phyloP scores from a whole-genome alignment of 2,888 invertebrate species.

The Alcis repandata region DNA sequence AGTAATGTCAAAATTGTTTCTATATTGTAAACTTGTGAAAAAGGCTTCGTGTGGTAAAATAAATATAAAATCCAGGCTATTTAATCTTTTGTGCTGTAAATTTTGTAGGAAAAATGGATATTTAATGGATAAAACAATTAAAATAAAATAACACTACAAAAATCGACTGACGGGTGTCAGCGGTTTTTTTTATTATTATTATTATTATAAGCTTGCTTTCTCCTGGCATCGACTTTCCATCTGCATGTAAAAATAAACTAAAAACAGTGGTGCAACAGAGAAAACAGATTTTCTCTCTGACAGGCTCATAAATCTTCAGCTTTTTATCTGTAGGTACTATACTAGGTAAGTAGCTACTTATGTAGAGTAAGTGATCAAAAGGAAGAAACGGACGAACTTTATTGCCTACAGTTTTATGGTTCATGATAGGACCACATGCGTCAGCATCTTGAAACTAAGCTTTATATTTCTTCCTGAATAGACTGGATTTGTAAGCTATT shows the following conservation, averaged over 20 bases:
- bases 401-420: constrained; percentile 51
- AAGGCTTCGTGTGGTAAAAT: too few relatives aligned
- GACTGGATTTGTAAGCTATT: too few relatives aligned
- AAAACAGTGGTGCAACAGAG: neutral
- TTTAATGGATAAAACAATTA: too few relatives aligned
- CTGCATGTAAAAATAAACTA: constrained; percentile 6
- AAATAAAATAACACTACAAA: too few relatives aligned
- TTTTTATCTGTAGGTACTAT: neutral
- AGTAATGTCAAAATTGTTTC: too few relatives aligned
- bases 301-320: constrained; percentile 18
- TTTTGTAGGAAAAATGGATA: too few relatives aligned
- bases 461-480: neutral
- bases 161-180: too few relatives aligned
- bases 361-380: constrained; percentile 58
- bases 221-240: constrained; percentile 9
- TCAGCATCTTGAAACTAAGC: neutral
- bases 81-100: too few relatives aligned
- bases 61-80: too few relatives aligned
- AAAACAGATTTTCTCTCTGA: constrained; percentile 3
- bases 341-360: neutral
- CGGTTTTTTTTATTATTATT: too few relatives aligned
- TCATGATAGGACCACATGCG: neutral
- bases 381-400: constrained; percentile 66
- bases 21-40: too few relatives aligned
- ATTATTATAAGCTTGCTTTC: constrained; percentile 28